These are phyloP conservation scores for Heliconius hortense DNA, from an alignment of 2,888 invertebrate species.

Conservation along the genomic window DNA sequence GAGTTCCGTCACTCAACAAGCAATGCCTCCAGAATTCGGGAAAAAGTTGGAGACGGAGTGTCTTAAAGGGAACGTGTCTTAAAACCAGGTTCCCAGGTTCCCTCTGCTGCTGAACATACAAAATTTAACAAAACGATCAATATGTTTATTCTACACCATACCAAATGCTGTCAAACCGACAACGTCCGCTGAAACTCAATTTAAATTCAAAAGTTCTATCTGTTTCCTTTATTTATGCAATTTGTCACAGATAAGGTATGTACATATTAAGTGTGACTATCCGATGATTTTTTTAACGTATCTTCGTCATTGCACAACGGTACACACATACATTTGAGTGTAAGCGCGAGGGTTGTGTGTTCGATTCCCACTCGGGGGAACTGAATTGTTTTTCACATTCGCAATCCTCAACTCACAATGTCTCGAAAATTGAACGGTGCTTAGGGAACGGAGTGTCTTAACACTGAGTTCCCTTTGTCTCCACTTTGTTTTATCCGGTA, in stretches of 20 bases:
- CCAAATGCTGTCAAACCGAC: background rate
- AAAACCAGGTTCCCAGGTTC: no score
- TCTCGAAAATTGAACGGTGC: background rate
- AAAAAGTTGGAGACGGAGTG: no score
- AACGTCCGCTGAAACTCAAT: background rate
- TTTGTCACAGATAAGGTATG: conserved; percentile 1
- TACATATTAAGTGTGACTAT: background rate
- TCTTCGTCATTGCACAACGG: no score
- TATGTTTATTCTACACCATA: background rate
- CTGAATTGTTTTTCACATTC: background rate
- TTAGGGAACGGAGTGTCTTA: background rate
- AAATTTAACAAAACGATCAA: background rate
- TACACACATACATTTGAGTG: background rate
- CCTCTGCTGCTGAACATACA: background rate
- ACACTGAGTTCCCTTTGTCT: background rate
- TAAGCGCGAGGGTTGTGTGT: background rate
- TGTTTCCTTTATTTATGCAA: background rate
- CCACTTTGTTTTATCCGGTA: background rate
- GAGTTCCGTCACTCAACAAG: no score
- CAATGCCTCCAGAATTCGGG: no score
- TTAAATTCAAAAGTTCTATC: conserved; percentile 7
- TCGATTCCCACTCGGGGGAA: background rate
- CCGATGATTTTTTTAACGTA: no score
- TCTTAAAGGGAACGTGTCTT: no score
- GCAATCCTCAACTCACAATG: no score